These are phyloP conservation scores for Mormyrus hasselquistii DNA, from an alignment of 2,797 vertebrate species.

Conservation along the genomic window DNA sequence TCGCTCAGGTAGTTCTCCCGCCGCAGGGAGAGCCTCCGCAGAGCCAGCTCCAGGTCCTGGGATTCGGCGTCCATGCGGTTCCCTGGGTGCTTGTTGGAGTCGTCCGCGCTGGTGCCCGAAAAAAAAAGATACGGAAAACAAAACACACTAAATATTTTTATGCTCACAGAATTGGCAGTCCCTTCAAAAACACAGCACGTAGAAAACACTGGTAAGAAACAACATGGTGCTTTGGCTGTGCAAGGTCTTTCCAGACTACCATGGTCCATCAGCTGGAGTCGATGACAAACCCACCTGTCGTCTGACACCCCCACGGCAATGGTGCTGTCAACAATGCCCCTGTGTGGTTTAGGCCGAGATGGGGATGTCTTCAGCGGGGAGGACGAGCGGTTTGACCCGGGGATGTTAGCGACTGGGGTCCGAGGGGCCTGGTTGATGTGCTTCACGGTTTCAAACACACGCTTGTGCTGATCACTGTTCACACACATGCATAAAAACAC, in stretches of 20 bases:
- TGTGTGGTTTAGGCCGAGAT: conserved; percentile 70
- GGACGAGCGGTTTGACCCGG: conserved; percentile 87
- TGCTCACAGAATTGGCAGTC: not conserved
- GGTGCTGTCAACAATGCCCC: conserved; percentile 63
- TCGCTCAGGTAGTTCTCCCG: conserved; percentile 91
- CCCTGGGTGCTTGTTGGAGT: conserved; percentile 71
- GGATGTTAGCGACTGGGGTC: conserved; percentile 77
- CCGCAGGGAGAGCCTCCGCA: conserved; percentile 85
- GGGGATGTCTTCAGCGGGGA: conserved; percentile 76
- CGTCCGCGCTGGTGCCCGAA: conserved; percentile 43
- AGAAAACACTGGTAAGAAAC: not conserved
- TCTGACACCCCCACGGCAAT: conserved; percentile 67
- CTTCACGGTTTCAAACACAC: conserved; percentile 88
- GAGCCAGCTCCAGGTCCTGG: conserved; percentile 83
- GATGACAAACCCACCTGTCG: conserved; percentile 55
- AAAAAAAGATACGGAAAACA: not conserved
- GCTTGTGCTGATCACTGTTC: conserved; percentile 73
- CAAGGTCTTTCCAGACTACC: not conserved
- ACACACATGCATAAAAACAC: conserved; percentile 18
- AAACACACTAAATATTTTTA: not conserved
- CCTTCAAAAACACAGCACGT: not conserved
- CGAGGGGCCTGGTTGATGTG: conserved; percentile 85
- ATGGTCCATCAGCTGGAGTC: not conserved
- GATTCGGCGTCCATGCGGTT: conserved; percentile 69
- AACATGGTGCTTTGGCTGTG: not conserved